Percentiles rank a stretch among this genome's conserved stretches.
These are phyloP conservation scores for Phyllotreta striolata DNA, from an alignment of 2,888 invertebrate species.

Conservation along the genomic window DNA sequence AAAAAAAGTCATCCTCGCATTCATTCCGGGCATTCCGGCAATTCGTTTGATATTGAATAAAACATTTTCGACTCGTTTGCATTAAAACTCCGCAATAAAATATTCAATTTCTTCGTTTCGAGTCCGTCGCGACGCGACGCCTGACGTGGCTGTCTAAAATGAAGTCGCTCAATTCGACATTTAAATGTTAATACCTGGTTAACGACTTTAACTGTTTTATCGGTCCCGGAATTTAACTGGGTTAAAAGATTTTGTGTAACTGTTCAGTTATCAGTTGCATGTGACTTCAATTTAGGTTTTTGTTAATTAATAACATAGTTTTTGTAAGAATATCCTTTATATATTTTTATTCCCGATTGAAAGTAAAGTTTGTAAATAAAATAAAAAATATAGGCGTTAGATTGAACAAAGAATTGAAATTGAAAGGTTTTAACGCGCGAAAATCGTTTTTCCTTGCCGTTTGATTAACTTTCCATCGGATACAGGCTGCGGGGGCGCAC, in stretches of 20 bases:
- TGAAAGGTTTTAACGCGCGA: conserved; percentile 1
- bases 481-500: conserved; percentile 5
- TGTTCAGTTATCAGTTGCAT: not conserved
- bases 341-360: too few relatives aligned
- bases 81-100: conserved; percentile 9
- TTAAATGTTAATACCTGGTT: conserved; percentile 19
- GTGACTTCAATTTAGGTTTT: too few relatives aligned
- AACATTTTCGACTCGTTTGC: conserved; percentile 8
- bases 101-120: conserved; percentile 8
- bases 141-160: not conserved
- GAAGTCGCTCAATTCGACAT: conserved; percentile 11
- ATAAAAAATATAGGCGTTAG: not conserved
- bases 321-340: too few relatives aligned
- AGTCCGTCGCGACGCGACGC: not conserved
- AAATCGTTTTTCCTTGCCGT: conserved; percentile 12
- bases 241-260: conserved; percentile 15
- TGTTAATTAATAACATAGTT: too few relatives aligned
- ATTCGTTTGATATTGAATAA: conserved; percentile 6
- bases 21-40: not conserved
- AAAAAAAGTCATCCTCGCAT: too few relatives aligned
- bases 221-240: conserved; percentile 2
- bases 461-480: conserved; percentile 17
- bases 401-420: not conserved
- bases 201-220: conserved; percentile 15
- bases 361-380: too few relatives aligned